Evolutionary conservation across 2,797 vertebrate species (phyloP).

Genomic region (Amphiprion clarkii): DNA sequence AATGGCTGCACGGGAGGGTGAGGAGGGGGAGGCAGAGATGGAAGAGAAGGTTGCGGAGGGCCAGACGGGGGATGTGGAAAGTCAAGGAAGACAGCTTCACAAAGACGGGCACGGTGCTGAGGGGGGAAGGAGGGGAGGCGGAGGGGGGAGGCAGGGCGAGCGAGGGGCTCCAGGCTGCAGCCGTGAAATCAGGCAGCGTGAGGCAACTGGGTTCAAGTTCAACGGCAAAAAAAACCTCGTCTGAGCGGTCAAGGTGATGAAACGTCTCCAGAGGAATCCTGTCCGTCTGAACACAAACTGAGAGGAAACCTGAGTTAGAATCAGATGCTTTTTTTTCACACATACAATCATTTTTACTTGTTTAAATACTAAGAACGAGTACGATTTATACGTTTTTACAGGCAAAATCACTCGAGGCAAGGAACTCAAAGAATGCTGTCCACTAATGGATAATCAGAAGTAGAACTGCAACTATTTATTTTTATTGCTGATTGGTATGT

Average conservation of each 20-base stretch:
- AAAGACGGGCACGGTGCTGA: slow-evolving; percentile 74
- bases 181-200: slow-evolving; percentile 69
- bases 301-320: background rate
- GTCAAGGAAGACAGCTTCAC: slow-evolving; percentile 83
- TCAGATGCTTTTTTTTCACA: background rate
- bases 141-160: slow-evolving; percentile 35
- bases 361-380: no score
- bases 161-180: slow-evolving; percentile 49
- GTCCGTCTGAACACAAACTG: slow-evolving; percentile 15
- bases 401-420: no score
- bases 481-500: no score
- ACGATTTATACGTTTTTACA: no score
- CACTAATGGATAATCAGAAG: no score
- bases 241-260: slow-evolving; percentile 55
- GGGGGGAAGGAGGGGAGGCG: slow-evolving; percentile 15
- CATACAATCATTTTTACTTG: background rate
- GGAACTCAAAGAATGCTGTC: no score
- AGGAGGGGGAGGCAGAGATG: slow-evolving; percentile 50
- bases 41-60: slow-evolving; percentile 69
- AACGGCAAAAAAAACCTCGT: slow-evolving; percentile 67
- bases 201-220: slow-evolving; percentile 82
- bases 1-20: slow-evolving; percentile 69
- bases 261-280: slow-evolving; percentile 38
- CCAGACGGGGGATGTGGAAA: slow-evolving; percentile 80
- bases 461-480: no score